These are phyloP conservation scores for Apis laboriosa DNA, from an alignment of 1,140 invertebrate species.

Conservation along the genomic window DNA sequence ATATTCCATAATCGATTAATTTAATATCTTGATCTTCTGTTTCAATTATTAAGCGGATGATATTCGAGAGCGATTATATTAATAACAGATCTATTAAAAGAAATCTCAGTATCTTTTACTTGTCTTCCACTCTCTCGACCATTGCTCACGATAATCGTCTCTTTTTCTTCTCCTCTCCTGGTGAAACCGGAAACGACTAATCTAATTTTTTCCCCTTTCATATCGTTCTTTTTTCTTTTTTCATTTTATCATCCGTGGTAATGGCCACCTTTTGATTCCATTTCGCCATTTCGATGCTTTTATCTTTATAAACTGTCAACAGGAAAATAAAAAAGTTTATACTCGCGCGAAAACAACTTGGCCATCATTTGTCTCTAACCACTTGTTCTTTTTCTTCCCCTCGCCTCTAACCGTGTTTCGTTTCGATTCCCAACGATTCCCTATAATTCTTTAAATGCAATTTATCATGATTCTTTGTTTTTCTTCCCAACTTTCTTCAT, in stretches of 20 bases:
- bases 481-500: no score
- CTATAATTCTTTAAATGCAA: no score
- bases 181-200: not conserved
- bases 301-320: slow-evolving; percentile 1
- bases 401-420: no score
- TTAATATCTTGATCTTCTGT: no score
- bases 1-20: not conserved
- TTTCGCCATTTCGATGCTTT: not conserved
- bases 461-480: no score
- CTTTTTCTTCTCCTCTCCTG: not conserved
- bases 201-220: not conserved
- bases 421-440: not conserved
- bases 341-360: slow-evolving; percentile 4
- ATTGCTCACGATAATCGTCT: slow-evolving; percentile 17
- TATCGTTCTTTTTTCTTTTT: not conserved
- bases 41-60: no score
- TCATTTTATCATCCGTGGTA: not conserved
- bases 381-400: no score
- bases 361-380: not conserved
- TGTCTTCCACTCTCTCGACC: no score
- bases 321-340: not conserved
- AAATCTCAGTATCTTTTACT: not conserved
- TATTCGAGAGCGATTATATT: no score
- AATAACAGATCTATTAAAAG: no score
- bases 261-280: not conserved